Conservation (phyloP, 2,888 invertebrate genomes). For the Ichneumoninae sp. region DNA sequence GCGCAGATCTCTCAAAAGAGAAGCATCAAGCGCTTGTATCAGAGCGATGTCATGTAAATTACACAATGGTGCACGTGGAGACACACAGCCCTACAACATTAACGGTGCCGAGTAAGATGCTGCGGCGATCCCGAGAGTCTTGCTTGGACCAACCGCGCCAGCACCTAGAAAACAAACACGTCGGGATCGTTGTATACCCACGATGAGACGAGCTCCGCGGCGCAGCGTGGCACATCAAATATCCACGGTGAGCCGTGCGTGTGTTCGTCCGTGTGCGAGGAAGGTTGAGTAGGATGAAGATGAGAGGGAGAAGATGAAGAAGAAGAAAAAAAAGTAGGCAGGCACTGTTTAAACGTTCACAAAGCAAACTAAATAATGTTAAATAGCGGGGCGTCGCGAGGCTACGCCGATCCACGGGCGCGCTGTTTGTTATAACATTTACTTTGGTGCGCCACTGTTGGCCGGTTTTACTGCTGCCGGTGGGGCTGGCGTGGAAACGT, state of each 20-base stretch:
- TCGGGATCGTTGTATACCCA: conserved; percentile 73
- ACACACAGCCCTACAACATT: conserved; percentile 11
- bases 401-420: conserved; percentile 69
- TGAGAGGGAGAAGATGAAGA: conserved; percentile 21
- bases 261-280: conserved; percentile 4
- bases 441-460: conserved; percentile 81
- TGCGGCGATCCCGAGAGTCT: conserved; percentile 51
- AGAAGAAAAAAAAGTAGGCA: conserved; percentile 76
- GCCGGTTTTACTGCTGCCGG: conserved; percentile 76
- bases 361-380: conserved; percentile 84
- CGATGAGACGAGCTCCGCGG: conserved; percentile 64
- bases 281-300: conserved; percentile 23
- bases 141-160: conserved; percentile 53
- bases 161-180: conserved; percentile 81
- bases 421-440: conserved; percentile 83
- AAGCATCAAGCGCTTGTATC: neutral
- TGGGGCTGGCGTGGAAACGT: conserved; percentile 75
- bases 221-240: conserved; percentile 76
- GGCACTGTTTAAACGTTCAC: conserved; percentile 82
- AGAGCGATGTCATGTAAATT: neutral
- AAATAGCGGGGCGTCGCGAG: conserved; percentile 81
- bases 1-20: neutral
- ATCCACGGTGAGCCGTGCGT: conserved; percentile 68
- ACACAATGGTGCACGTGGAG: conserved; percentile 2
- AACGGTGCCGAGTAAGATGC: conserved; percentile 32